A percentile compares a stretch with the other conserved stretches of the same genome.
phyloP scores from a whole-genome alignment of 2,113 vertebrate species.

The Myotis davidii region DNA sequence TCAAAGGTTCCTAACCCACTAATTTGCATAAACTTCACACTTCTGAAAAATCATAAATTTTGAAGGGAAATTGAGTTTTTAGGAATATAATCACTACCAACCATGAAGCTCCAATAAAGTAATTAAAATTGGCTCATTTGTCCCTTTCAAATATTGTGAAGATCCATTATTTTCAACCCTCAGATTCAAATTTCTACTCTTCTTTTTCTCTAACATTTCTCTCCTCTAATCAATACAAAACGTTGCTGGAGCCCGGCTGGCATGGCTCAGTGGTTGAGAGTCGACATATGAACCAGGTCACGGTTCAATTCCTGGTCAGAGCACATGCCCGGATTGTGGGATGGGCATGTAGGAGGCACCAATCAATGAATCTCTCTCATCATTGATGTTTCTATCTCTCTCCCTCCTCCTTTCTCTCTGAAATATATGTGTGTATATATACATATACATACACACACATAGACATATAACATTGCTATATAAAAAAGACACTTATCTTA shows the following conservation, averaged over 20 bases:
- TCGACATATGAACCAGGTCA: too few relatives aligned
- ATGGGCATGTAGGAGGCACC: too few relatives aligned
- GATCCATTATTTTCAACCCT: not conserved
- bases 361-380: too few relatives aligned
- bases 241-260: not conserved
- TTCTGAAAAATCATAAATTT: not conserved
- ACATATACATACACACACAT: too few relatives aligned
- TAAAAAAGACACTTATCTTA: not conserved
- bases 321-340: too few relatives aligned
- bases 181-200: not conserved
- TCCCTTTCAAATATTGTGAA: conserved; percentile 24
- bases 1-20: not conserved
- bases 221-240: conserved; percentile 34
- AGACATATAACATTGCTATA: too few relatives aligned
- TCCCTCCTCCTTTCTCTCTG: too few relatives aligned
- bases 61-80: not conserved
- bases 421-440: too few relatives aligned
- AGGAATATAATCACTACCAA: not conserved
- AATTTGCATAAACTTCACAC: not conserved
- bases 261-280: too few relatives aligned
- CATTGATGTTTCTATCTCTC: too few relatives aligned
- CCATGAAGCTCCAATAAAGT: not conserved
- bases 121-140: not conserved
- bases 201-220: conserved; percentile 15
- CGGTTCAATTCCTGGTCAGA: too few relatives aligned